Evolutionary conservation across 2,888 invertebrate genomes (phyloP), one percentile per base, ranked within the genome.

Genomic region (Catotricha subobsoleta): DNA sequence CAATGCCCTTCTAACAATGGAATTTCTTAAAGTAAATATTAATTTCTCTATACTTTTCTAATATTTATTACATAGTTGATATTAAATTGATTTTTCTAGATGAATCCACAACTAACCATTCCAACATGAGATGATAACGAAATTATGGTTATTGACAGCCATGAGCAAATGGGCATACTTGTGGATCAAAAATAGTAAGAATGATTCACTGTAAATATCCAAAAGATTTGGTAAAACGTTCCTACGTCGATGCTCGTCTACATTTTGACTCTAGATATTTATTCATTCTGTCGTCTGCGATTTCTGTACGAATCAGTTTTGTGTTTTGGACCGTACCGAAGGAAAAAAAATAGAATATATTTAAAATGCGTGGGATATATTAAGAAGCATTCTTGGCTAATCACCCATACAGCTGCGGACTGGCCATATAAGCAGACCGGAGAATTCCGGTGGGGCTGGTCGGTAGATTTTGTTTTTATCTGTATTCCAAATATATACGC

Each of bases 161-260:
- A 77, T 50, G 75, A n/a, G 74, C 1, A 78, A 78, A 48, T 65
- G 60, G 35, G 55, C 68, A 1, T 76, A 77, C 52, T 57, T 80
- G 42, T 71, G 73, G 31, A 65, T 62, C 33, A 70, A 72, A 53
- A 75, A 74, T 48, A 67, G 62, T 16, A 57, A 60, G 12, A 60
- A 67, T 34, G 68, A 72, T 45, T 54, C 62, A 3, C 58, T 77
- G 4, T n/a, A n/a, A n/a, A n/a, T 61, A 59, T 44, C 61, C 61
- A 25, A 61, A 59, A 45, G 61, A 61, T 45, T 45, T 60, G 43
- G 51, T 48, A 3, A 50, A 59, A 43, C 56, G 61, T 30, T 56
- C 60, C 9, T 44, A 52, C 40, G 54, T 61, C 2, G 53, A 61
- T 50, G 55, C 60, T 10, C 59, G 61, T 9, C 46, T 61, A 3